phyloP scores from a whole-genome alignment of 2,113 vertebrate species.

The Salvelinus namaycush region DNA sequence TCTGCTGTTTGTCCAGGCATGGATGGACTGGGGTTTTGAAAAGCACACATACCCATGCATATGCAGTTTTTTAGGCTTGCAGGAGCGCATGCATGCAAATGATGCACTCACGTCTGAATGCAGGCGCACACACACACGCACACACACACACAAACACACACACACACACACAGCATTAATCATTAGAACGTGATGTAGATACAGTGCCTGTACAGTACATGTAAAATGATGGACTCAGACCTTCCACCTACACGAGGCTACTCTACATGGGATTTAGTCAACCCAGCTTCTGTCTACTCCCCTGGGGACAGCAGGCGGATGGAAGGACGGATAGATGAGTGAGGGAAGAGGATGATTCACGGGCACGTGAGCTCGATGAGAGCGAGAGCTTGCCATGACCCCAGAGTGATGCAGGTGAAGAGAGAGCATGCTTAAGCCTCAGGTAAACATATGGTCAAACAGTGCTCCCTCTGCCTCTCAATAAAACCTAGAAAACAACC shows the following conservation, averaged over 20 bases:
- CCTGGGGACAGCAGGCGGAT: conserved; percentile 40
- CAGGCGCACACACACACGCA: not conserved
- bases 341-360: conserved; percentile 16
- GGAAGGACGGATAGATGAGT: conserved; percentile 36
- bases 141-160: not conserved
- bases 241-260: conserved; percentile 22
- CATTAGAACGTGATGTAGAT: no score
- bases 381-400: not conserved
- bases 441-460: conserved; percentile 37
- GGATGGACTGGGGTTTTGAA: conserved; percentile 28
- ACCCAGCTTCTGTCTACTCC: conserved; percentile 37
- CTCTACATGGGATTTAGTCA: conserved; percentile 50
- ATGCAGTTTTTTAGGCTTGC: no score
- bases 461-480: no score
- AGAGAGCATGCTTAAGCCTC: conserved; percentile 6
- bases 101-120: no score
- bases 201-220: no score
- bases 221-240: not conserved
- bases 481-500: no score
- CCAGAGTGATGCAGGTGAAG: conserved; percentile 20
- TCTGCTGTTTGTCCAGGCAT: conserved; percentile 32
- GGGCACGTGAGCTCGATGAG: no score
- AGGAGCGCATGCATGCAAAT: no score
- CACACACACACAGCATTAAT: not conserved
- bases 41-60: not conserved